Evolutionary conservation across 2,113 vertebrate species (phyloP).

Genomic region (Callochromis pleurospilus): DNA sequence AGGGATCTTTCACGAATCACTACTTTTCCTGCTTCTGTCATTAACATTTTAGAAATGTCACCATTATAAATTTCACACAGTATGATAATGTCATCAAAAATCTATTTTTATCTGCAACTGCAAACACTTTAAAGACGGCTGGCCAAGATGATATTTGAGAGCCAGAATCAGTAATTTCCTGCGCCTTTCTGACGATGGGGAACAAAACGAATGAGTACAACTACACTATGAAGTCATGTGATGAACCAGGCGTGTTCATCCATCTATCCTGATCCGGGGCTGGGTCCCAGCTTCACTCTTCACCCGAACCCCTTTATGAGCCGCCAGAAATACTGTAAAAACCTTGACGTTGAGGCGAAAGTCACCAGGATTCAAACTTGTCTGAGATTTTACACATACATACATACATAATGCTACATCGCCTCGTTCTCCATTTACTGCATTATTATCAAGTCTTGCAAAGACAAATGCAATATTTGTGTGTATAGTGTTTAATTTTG

Average conservation of each 20-base stretch:
- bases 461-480: not conserved
- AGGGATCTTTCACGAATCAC: not conserved
- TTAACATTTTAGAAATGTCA: not conserved
- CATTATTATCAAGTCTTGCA: not conserved
- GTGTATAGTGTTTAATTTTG: not conserved
- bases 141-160: not conserved
- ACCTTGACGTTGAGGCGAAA: not conserved
- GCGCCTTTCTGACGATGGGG: not conserved
- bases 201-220: not conserved
- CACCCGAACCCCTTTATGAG: accelerated
- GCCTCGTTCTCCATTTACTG: not conserved
- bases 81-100: not conserved
- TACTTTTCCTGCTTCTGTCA: not conserved
- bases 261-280: not conserved
- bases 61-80: not conserved
- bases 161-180: not conserved
- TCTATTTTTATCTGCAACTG: not conserved
- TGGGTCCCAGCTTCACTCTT: not conserved
- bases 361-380: not conserved
- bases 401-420: not conserved
- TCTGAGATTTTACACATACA: not conserved
- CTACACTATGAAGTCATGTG: not conserved
- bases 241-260: not conserved
- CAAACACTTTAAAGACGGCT: not conserved
- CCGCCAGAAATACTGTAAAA: not conserved